These are phyloP conservation scores for Mythimna loreyi DNA, from an alignment of 2,888 invertebrate species.

Conservation along the genomic window DNA sequence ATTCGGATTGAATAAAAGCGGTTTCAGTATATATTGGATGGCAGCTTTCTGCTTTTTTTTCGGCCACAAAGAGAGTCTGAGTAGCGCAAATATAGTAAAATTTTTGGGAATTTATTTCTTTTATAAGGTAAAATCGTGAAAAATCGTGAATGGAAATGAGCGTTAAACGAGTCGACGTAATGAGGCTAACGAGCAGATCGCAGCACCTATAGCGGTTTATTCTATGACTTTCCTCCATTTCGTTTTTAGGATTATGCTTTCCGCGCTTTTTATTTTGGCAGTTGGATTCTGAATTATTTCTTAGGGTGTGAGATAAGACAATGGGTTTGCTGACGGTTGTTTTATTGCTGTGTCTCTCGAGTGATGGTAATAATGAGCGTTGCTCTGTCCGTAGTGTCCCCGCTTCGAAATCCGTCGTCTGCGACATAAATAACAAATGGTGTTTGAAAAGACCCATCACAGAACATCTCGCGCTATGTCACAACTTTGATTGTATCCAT, in stretches of 20 bases:
- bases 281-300: constrained; percentile 53
- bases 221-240: constrained; percentile 48
- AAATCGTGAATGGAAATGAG: constrained; percentile 65
- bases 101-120: constrained; percentile 53
- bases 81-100: constrained; percentile 51
- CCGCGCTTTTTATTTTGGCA: constrained; percentile 45
- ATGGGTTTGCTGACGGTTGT: constrained; percentile 36
- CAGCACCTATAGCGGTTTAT: constrained; percentile 61
- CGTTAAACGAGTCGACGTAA: constrained; percentile 68
- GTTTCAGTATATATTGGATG: constrained; percentile 54
- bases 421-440: constrained; percentile 79
- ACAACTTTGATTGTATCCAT: constrained; percentile 82
- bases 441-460: constrained; percentile 77
- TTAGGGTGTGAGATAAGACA: constrained; percentile 55
- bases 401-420: constrained; percentile 64
- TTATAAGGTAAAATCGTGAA: constrained; percentile 58
- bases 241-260: constrained; percentile 37
- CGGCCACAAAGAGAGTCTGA: constrained; percentile 51
- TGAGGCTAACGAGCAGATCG: constrained; percentile 72
- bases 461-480: constrained; percentile 69
- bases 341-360: constrained; percentile 35
- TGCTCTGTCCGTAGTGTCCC: constrained; percentile 8
- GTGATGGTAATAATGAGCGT: constrained; percentile 36
- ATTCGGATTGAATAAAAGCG: constrained; percentile 53
- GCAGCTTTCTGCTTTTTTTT: constrained; percentile 45